Evolutionary conservation across 2,888 invertebrate genomes (phyloP).

Genomic region (Microdon myrmicae): DNA sequence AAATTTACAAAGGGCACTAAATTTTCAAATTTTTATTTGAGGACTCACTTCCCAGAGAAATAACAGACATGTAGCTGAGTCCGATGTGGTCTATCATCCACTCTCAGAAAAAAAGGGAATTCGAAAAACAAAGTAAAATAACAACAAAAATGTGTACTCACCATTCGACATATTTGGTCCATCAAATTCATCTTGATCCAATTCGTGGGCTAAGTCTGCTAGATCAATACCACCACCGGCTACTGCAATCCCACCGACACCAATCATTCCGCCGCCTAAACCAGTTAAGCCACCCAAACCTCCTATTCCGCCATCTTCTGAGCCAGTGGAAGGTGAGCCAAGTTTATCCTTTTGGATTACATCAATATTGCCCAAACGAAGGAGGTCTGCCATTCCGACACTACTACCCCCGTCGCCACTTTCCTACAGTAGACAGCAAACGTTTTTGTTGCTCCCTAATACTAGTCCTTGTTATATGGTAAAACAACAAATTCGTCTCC

Average conservation of each 20-base stretch:
- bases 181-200: slow-evolving; percentile 78
- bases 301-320: slow-evolving; percentile 79
- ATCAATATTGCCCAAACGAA: slow-evolving; percentile 74
- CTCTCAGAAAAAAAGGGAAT: not conserved
- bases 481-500: slow-evolving; percentile 26
- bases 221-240: slow-evolving; percentile 68
- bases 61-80: not conserved
- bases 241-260: slow-evolving; percentile 63
- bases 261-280: slow-evolving; percentile 69
- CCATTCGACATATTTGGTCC: slow-evolving; percentile 73
- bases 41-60: too few species aligned
- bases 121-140: slow-evolving; percentile 6
- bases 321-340: slow-evolving; percentile 87
- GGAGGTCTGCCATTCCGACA: slow-evolving; percentile 75
- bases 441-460: too few species aligned
- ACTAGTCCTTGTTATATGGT: slow-evolving; percentile 17
- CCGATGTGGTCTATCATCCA: not conserved
- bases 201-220: slow-evolving; percentile 73
- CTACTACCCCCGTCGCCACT: too few species aligned
- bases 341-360: slow-evolving; percentile 79
- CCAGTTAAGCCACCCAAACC: slow-evolving; percentile 58
- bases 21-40: too few species aligned
- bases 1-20: too few species aligned
- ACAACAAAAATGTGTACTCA: too few species aligned
- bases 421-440: too few species aligned